Evolutionary conservation across 1,140 invertebrate species (phyloP), one percentile per base, ranked within the genome.

Genomic region (Drosophila suzukii): DNA sequence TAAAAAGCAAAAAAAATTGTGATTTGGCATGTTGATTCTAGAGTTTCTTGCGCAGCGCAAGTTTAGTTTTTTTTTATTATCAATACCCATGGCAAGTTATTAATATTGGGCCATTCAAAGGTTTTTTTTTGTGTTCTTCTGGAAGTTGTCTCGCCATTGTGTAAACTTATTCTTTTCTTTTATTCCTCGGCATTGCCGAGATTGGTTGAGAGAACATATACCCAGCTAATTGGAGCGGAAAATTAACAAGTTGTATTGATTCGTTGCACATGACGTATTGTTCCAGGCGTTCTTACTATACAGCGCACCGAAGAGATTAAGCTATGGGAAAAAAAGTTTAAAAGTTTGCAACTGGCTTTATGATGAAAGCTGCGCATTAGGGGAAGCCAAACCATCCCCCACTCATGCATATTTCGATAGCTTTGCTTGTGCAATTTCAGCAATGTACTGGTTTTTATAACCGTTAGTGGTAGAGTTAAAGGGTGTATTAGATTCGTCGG

Each of bases 241-340:
- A 86, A 82, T 88, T 82, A 88, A 75, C 84, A 79, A 83, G 73
- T 73, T 86, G 82, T 88, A 88, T 86, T 79, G 84, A 86, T 79
- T 73, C 59, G 53, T 72, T 74, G 83, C 51, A 54, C 34, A 76
- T 82, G 61, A 86, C 82, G 82, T 79, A 86, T 86, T 86, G 75
- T 83, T 79, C 60, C 62, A 58, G 49, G 49, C 47, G 38, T 34
- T 58, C 27, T 62, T 30, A 49, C 15, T 30, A 5, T 27, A 30
- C 17, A 44, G n/a, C 38, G 32, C 30, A 53, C 7, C n/a, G 8
- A 70, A 30, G 27, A 43, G 56, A 38, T 57, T 39, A 56, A 30
- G 15, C 6, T 24, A 3, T 24, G 32, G 27, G 20, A 36, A 32
- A 54, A 15, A 10, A 7, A 15, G 2, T 75, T 74, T 56, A 47